These are phyloP conservation scores for Athalia circularis DNA, from an alignment of 2,888 invertebrate species.

Conservation along the genomic window DNA sequence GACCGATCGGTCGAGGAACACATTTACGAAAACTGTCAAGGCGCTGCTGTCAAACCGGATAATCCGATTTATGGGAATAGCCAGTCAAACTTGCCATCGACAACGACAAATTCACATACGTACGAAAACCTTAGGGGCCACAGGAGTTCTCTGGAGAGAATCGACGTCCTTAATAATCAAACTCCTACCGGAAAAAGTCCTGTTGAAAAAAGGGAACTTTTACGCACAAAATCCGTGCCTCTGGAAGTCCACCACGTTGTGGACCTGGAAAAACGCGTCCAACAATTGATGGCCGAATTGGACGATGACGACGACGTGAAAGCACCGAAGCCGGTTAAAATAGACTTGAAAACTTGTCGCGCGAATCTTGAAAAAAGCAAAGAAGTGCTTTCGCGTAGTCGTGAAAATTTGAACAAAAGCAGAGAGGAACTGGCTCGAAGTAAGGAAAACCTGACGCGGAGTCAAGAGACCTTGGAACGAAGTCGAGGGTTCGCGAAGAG, in stretches of 20 bases:
- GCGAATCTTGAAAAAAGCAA: constrained; percentile 48
- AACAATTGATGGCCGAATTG: constrained; percentile 66
- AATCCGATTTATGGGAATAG: constrained; percentile 36
- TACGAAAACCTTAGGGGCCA: constrained; percentile 59
- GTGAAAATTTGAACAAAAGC: constrained; percentile 48
- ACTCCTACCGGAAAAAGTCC: background rate
- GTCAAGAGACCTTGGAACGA: constrained; percentile 52
- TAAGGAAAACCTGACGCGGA: constrained; percentile 48
- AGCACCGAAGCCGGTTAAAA: constrained; percentile 61
- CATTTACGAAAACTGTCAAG: constrained; percentile 67
- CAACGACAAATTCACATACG: constrained; percentile 53
- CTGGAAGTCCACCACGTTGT: constrained; percentile 66
- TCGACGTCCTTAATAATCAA: constrained; percentile 25
- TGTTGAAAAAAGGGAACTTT: constrained; percentile 60
- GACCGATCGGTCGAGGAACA: constrained; percentile 66
- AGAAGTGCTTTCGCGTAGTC: constrained; percentile 42
- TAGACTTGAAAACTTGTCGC: constrained; percentile 50
- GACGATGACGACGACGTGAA: constrained; percentile 69
- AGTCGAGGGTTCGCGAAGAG: constrained; percentile 59
- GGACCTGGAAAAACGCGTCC: constrained; percentile 67
- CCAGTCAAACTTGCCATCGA: background rate
- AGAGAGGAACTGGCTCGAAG: constrained; percentile 52
- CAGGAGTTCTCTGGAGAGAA: constrained; percentile 28
- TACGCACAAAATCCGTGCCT: constrained; percentile 65
- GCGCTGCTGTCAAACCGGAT: constrained; percentile 67